Conservation (phyloP, 2,888 invertebrate genomes). For the Nebria salina region DNA sequence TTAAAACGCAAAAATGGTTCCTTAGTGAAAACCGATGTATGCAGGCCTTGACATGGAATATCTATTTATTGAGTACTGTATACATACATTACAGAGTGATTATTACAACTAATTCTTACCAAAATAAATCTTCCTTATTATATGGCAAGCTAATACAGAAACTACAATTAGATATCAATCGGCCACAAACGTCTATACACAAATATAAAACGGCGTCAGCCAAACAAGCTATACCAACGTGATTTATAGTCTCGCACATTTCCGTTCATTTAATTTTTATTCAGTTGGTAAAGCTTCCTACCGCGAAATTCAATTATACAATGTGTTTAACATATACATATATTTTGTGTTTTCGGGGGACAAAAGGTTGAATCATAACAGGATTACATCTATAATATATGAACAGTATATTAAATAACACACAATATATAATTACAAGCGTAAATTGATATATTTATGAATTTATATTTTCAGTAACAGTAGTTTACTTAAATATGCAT, state of each 20-base stretch:
- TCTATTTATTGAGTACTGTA: background rate
- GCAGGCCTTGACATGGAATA: background rate
- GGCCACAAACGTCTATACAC: background rate
- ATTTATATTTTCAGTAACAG: constrained; percentile 43
- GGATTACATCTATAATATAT: background rate
- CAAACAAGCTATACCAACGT: background rate
- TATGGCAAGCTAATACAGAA: background rate
- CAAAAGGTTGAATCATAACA: background rate
- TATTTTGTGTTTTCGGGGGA: background rate
- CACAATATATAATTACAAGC: constrained; percentile 39
- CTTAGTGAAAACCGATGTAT: background rate
- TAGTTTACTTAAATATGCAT: constrained; percentile 44
- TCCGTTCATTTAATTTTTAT: background rate
- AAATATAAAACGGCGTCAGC: background rate
- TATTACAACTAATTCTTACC: background rate
- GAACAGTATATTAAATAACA: constrained; percentile 1
- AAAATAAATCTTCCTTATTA: background rate
- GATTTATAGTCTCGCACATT: background rate
- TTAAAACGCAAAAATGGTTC: background rate
- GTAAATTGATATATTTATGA: constrained; percentile 45
- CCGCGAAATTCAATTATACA: background rate
- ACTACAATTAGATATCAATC: background rate
- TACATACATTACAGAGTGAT: background rate
- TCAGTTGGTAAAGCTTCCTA: background rate
- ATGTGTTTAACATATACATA: too few relatives aligned